phyloP scores from a whole-genome alignment of 2,113 vertebrate genomes.

The Andinoacara biseriatus region DNA sequence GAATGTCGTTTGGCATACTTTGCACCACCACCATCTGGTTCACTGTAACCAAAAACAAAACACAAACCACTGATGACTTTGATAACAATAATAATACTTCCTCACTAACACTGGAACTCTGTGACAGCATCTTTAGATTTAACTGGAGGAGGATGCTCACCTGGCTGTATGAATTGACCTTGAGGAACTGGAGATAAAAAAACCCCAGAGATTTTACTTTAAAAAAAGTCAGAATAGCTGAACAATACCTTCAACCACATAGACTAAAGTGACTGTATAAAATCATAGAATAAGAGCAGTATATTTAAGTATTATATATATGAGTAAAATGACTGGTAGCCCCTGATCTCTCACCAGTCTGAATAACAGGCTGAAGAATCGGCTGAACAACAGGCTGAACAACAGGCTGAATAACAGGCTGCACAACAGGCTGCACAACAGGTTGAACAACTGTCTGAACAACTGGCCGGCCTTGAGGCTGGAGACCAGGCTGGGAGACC shows the following conservation, averaged over 20 bases:
- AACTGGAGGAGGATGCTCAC: slow-evolving; percentile 1
- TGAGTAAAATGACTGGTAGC: neutral
- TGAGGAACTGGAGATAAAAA: neutral
- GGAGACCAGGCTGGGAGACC: neutral
- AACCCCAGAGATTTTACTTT: neutral
- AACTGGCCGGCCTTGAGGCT: accelerated
- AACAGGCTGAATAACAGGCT: neutral
- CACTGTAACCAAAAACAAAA: slow-evolving; percentile 29
- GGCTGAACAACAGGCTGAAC: neutral
- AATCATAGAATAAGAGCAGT: neutral
- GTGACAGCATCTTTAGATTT: neutral
- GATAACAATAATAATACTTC: neutral
- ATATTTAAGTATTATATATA: neutral
- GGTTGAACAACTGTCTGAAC: accelerated
- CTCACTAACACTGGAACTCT: neutral
- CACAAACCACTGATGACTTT: neutral
- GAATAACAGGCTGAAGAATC: neutral
- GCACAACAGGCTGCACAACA: accelerated
- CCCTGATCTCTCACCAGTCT: slow-evolving; percentile 15
- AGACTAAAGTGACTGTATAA: neutral
- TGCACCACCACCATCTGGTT: slow-evolving; percentile 39
- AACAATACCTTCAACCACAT: neutral
- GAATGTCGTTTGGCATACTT: neutral
- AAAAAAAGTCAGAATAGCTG: neutral
- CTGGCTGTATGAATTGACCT: neutral